Conservation (phyloP, 2,888 invertebrate genomes). For the Machimus atricapillus region DNA sequence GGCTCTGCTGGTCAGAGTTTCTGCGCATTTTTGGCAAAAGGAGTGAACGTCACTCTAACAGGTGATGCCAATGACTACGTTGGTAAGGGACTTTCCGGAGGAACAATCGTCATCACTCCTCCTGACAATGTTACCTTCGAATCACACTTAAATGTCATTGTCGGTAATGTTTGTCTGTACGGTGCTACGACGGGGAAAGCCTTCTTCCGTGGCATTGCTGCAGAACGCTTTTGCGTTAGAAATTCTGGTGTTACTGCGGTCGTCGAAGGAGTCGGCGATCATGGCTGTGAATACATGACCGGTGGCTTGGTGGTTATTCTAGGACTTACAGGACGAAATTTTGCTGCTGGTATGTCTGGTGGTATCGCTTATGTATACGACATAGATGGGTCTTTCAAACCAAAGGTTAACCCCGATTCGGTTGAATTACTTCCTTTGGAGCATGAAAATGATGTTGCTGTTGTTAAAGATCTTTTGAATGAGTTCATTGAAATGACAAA, state of each 20-base stretch:
- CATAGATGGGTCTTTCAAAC: conserved; percentile 81
- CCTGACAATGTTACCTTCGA: conserved; percentile 85
- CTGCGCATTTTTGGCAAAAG: conserved; percentile 93
- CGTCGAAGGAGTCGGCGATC: conserved; percentile 98
- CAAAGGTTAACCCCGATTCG: conserved; percentile 93
- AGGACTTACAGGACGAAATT: conserved; percentile 95
- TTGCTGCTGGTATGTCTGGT: conserved; percentile 98
- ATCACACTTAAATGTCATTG: conserved; percentile 94
- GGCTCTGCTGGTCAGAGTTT: conserved; percentile 99
- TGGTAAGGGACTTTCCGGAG: conserved; percentile 94
- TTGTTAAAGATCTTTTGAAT: conserved; percentile 77
- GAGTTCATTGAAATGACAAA: conserved; percentile 91
- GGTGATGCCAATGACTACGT: conserved; percentile 99
- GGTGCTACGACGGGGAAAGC: conserved; percentile 95
- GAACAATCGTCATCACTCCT: conserved; percentile 90
- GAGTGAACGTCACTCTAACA: conserved; percentile 87
- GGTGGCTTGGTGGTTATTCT: conserved; percentile 91
- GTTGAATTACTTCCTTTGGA: conserved; percentile 90
- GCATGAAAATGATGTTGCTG: conserved; percentile 75
- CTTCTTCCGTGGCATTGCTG: conserved; percentile 95
- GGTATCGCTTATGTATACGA: conserved; percentile 96
- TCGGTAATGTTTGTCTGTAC: conserved; percentile 97
- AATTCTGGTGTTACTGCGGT: conserved; percentile 97
- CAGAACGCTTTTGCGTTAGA: conserved; percentile 97
- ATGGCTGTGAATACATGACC: conserved; percentile 99